Conservation (phyloP, 2,888 invertebrate species). For the Noctua janthina region DNA sequence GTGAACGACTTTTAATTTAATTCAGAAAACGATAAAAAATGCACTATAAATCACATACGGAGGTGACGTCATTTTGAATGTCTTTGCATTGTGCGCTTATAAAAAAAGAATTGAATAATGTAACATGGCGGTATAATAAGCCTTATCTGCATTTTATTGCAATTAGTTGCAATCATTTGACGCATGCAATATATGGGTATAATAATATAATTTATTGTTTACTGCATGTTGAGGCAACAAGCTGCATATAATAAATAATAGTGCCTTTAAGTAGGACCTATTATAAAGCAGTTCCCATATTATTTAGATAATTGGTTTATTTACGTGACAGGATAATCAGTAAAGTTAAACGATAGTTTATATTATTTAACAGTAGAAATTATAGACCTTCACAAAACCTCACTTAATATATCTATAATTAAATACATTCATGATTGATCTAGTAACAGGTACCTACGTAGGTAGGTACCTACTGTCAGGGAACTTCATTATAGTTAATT, state of each 20-base stretch:
- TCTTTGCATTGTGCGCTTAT: constrained; percentile 19
- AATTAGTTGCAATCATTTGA: constrained; percentile 48
- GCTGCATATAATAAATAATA: constrained; percentile 7
- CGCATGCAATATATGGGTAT: constrained; percentile 4
- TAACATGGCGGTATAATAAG: constrained; percentile 26
- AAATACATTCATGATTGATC: not conserved
- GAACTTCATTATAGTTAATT: not conserved
- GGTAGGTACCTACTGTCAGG: too few relatives aligned
- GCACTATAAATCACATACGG: constrained; percentile 12
- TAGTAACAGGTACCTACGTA: too few relatives aligned
- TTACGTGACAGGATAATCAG: not conserved
- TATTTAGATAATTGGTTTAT: not conserved
- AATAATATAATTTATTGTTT: constrained; percentile 15
- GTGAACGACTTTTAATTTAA: constrained; percentile 14
- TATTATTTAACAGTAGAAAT: not conserved
- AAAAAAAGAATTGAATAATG: constrained; percentile 50
- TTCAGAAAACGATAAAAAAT: constrained; percentile 21
- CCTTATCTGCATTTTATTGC: constrained; percentile 51
- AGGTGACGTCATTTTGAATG: constrained; percentile 28
- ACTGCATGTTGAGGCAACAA: not conserved
- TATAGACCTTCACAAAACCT: not conserved
- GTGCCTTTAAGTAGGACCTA: not conserved
- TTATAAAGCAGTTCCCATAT: not conserved
- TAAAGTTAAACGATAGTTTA: not conserved
- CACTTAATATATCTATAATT: not conserved